Evolutionary conservation across 2,797 vertebrate species (phyloP).

Genomic region (Merluccius polli): DNA sequence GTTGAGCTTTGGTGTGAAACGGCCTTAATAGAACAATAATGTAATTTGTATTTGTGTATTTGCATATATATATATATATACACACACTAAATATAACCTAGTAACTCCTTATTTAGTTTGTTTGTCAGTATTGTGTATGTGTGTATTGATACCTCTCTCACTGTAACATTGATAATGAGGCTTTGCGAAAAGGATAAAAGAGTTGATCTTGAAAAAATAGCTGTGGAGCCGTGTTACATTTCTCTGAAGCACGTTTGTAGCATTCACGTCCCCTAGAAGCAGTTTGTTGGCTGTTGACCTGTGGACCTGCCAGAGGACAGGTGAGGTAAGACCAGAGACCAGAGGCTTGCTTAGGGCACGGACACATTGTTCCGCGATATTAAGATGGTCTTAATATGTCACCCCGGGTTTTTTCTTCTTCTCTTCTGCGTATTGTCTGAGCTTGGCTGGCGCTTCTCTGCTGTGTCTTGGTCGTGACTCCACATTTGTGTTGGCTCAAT

Average conservation of each 20-base stretch:
- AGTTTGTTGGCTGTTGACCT: conserved; percentile 54
- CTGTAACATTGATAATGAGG: conserved; percentile 16
- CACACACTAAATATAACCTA: neutral
- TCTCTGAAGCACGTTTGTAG: conserved; percentile 40
- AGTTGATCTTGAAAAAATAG: conserved; percentile 6
- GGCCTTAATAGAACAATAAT: neutral
- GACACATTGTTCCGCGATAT: neutral
- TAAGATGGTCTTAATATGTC: neutral
- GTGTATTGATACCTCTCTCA: neutral
- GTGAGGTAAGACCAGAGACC: conserved; percentile 59
- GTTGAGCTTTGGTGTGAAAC: neutral
- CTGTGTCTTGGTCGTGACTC: neutral
- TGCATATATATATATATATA: neutral
- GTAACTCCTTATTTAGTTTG: neutral
- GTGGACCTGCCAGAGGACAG: conserved; percentile 62
- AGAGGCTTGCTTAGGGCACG: conserved; percentile 40
- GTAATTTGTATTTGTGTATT: neutral
- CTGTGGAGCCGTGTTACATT: conserved; percentile 21
- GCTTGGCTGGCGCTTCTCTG: neutral
- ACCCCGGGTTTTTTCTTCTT: neutral
- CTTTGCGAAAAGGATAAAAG: conserved; percentile 7
- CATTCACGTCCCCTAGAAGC: conserved; percentile 48
- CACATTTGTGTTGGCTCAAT: neutral
- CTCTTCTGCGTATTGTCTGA: neutral
- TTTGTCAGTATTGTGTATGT: conserved; percentile 10